Conservation (phyloP, 2,113 vertebrate species). For the Engystomops pustulosus region DNA sequence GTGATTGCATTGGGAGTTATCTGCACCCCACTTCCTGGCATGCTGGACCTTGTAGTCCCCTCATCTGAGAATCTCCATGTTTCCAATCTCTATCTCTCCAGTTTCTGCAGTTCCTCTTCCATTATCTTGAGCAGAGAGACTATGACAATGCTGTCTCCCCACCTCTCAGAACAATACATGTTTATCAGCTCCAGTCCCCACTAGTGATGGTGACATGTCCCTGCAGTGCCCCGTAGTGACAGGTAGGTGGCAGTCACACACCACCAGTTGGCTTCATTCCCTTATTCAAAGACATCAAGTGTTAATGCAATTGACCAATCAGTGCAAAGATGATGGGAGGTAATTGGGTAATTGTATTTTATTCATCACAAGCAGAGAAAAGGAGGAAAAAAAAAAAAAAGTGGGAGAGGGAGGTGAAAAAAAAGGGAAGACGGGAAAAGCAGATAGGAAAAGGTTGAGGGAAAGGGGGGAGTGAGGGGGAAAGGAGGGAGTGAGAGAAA, state of each 20-base stretch:
- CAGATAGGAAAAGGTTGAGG: slow-evolving; percentile 62
- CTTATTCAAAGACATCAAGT: slow-evolving; percentile 72
- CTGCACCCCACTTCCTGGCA: background rate
- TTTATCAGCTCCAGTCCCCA: background rate
- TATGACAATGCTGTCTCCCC: background rate
- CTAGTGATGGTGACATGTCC: background rate
- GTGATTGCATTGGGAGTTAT: background rate
- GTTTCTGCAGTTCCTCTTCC: background rate
- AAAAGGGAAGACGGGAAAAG: slow-evolving; percentile 67
- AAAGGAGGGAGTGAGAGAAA: slow-evolving; percentile 62
- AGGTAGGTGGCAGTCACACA: slow-evolving; percentile 92
- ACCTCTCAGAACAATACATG: background rate
- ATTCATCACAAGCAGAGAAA: slow-evolving; percentile 77
- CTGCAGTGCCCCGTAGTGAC: slow-evolving; percentile 55
- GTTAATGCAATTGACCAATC: slow-evolving; percentile 86
- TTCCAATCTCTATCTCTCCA: background rate
- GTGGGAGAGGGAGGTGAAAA: slow-evolving; percentile 11
- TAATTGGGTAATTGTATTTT: slow-evolving; percentile 86
- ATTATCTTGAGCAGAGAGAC: background rate
- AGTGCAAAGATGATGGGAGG: slow-evolving; percentile 81
- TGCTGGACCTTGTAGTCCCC: background rate
- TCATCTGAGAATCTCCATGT: background rate
- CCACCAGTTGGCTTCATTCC: slow-evolving; percentile 63
- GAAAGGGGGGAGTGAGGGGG: slow-evolving; percentile 61
- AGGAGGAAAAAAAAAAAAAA: slow-evolving; percentile 52